Conservation (phyloP, 2,888 invertebrate species). For the Colletes collaris region DNA sequence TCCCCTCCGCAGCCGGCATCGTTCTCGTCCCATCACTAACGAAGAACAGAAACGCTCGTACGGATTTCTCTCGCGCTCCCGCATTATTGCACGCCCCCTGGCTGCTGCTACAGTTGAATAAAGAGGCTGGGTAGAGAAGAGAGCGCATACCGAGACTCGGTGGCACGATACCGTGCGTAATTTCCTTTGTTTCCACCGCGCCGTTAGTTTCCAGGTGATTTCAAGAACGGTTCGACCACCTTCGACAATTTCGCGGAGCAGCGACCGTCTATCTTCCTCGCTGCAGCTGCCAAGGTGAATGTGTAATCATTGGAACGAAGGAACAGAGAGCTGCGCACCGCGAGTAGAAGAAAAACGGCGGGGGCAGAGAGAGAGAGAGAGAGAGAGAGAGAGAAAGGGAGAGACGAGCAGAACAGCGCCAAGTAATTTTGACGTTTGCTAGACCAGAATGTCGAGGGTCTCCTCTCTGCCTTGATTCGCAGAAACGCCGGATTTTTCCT, state of each 20-base stretch:
- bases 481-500: constrained; percentile 44
- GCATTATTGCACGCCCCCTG: constrained; percentile 53
- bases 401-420: constrained; percentile 7
- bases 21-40: constrained; percentile 61
- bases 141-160: constrained; percentile 38
- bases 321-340: constrained; percentile 3
- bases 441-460: constrained; percentile 29
- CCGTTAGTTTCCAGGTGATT: constrained; percentile 65
- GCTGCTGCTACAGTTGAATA: constrained; percentile 38
- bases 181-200: constrained; percentile 69
- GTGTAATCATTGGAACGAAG: constrained; percentile 60
- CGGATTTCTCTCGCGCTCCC: constrained; percentile 57
- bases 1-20: constrained; percentile 4
- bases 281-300: constrained; percentile 46
- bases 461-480: constrained; percentile 38
- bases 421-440: constrained; percentile 55
- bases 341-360: neutral
- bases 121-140: constrained; percentile 33
- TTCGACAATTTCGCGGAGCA: constrained; percentile 63
- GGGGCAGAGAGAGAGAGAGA: neutral
- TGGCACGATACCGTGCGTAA: constrained; percentile 65
- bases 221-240: constrained; percentile 67
- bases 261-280: constrained; percentile 41
- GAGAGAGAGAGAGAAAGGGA: neutral
- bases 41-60: constrained; percentile 61